phyloP scores from a whole-genome alignment of 2,888 invertebrate species.

The Troglohyphantes excavatus region DNA sequence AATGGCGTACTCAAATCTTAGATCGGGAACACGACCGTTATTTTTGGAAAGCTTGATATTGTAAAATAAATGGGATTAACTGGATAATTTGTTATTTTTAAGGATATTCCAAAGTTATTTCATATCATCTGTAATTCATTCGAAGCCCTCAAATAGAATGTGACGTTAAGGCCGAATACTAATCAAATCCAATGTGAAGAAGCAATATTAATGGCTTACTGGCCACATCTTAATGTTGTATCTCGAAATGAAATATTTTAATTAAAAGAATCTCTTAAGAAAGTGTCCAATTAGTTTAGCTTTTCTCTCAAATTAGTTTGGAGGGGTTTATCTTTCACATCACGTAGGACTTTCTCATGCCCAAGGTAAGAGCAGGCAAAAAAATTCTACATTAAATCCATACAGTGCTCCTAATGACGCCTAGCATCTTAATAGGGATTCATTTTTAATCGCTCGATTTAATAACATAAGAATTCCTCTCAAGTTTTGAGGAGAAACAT shows the following conservation, averaged over 20 bases:
- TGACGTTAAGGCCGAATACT: too few species aligned
- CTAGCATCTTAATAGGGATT: constrained; percentile 65
- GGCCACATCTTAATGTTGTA: constrained; percentile 48
- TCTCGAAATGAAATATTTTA: constrained; percentile 58
- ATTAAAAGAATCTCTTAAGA: constrained; percentile 67
- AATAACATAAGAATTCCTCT: constrained; percentile 74
- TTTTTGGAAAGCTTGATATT: too few species aligned
- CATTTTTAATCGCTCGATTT: constrained; percentile 76
- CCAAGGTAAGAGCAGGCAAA: constrained; percentile 2
- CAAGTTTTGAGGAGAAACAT: constrained; percentile 55
- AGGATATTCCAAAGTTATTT: too few species aligned
- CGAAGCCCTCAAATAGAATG: too few species aligned
- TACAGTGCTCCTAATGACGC: constrained; percentile 56
- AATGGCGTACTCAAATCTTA: too few species aligned
- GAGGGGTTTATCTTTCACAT: constrained; percentile 54
- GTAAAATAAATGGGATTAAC: too few species aligned
- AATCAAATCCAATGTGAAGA: neutral
- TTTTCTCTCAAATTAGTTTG: constrained; percentile 69
- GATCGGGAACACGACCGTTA: too few species aligned
- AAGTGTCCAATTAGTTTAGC: constrained; percentile 68
- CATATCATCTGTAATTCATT: too few species aligned
- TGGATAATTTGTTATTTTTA: too few species aligned
- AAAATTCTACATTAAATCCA: constrained; percentile 47
- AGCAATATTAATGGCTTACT: constrained; percentile 33
- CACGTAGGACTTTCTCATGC: constrained; percentile 54